These are phyloP conservation scores for Pyrgilauda ruficollis DNA, from an alignment of 2,113 vertebrate genomes.

Conservation along the genomic window DNA sequence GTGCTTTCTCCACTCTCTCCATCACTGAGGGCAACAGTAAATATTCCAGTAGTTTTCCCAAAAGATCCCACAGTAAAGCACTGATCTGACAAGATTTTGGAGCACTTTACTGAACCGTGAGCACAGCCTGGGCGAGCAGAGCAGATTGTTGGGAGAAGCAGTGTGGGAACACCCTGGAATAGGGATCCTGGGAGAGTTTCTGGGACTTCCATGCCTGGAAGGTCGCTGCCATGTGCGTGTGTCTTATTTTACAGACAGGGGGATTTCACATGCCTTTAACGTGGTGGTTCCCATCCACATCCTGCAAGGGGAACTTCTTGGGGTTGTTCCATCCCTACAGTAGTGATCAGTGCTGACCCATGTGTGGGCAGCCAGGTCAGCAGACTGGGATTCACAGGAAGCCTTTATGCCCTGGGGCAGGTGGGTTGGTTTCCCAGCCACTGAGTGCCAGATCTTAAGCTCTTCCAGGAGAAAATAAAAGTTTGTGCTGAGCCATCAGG, in stretches of 20 bases:
- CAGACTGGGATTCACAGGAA: not conserved
- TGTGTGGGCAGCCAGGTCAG: not conserved
- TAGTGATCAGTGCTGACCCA: not conserved
- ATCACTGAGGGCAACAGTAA: not conserved
- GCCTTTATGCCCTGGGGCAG: not conserved
- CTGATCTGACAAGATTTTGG: not conserved
- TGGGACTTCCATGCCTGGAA: not conserved
- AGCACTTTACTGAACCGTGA: not conserved
- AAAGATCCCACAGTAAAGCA: not conserved
- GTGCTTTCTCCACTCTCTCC: conserved; percentile 53
- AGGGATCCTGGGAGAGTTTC: not conserved
- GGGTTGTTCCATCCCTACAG: not conserved
- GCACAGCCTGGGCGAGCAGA: not conserved
- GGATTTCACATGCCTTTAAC: not conserved
- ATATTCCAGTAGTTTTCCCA: not conserved
- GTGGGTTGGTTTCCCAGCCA: not conserved
- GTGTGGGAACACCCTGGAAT: not conserved
- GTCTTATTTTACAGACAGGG: not conserved
- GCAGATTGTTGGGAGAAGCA: not conserved
- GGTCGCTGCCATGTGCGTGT: not conserved
- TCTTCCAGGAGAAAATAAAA: not conserved
- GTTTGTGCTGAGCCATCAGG: not conserved
- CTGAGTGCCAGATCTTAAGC: not conserved
- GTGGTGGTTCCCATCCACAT: not conserved
- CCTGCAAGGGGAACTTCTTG: not conserved